phyloP scores from a whole-genome alignment of 2,888 invertebrate species.

The Rhagium mordax region DNA sequence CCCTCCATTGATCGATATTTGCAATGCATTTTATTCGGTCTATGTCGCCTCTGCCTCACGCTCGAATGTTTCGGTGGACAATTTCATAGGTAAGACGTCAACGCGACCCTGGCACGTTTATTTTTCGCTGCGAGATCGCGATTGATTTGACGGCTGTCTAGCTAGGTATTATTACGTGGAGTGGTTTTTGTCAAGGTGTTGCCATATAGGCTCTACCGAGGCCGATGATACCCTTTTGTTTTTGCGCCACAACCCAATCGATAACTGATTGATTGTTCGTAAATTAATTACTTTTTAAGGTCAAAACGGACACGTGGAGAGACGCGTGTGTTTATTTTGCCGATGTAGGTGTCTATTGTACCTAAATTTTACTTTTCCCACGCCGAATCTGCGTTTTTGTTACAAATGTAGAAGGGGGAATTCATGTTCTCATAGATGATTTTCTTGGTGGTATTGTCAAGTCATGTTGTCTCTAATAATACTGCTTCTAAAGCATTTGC shows the following conservation, averaged over 20 bases:
- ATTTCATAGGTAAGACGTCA: conserved; percentile 19
- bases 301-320: background rate
- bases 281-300: background rate
- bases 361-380: too few relatives aligned
- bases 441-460: too few relatives aligned
- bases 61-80: conserved; percentile 5
- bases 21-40: conserved; percentile 6
- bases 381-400: too few relatives aligned
- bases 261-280: background rate
- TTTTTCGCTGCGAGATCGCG: conserved; percentile 15
- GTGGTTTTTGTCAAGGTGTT: background rate
- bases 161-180: background rate
- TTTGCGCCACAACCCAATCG: background rate
- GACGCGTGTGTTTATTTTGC: too few relatives aligned
- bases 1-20: conserved; percentile 32
- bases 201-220: background rate
- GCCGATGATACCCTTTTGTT: background rate
- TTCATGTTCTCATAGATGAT: too few relatives aligned
- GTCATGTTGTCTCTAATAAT: too few relatives aligned
- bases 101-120: conserved; percentile 25
- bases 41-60: background rate
- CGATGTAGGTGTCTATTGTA: too few relatives aligned
- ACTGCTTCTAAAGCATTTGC: too few relatives aligned
- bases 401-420: too few relatives aligned
- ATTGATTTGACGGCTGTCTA: conserved; percentile 26